Percentiles rank a stretch among this genome's conserved stretches.
Conservation (phyloP, 2,113 vertebrate genomes). For the Melanotaenia duboulayi region DNA sequence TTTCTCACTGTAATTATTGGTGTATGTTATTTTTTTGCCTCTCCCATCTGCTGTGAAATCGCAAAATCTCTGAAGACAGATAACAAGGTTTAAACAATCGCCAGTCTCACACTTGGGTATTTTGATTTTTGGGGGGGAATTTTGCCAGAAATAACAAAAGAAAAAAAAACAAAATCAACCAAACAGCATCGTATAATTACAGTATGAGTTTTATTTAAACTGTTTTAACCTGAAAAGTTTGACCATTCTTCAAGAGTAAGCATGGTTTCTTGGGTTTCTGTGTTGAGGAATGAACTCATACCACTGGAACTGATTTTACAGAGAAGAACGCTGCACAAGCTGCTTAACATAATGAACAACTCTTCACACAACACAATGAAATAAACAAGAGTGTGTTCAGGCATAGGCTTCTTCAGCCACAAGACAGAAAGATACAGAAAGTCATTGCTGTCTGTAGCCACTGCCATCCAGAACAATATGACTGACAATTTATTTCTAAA, state of each 20-base stretch:
- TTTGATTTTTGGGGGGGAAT: slow-evolving; percentile 40
- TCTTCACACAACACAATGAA: too few species aligned
- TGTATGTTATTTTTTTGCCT: slow-evolving; percentile 43
- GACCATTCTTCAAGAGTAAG: neutral
- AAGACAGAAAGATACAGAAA: too few species aligned
- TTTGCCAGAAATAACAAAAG: neutral
- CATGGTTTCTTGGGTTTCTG: neutral
- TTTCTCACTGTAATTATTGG: slow-evolving; percentile 60
- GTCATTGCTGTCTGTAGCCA: too few species aligned
- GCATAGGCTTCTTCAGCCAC: too few species aligned
- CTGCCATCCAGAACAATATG: too few species aligned
- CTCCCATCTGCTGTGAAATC: slow-evolving; percentile 63
- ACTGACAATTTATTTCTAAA: too few species aligned
- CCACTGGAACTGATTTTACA: too few species aligned
- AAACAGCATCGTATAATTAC: slow-evolving; percentile 35
- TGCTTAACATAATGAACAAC: too few species aligned
- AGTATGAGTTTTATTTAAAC: slow-evolving; percentile 12
- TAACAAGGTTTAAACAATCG: slow-evolving; percentile 62
- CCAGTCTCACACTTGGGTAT: slow-evolving; percentile 26
- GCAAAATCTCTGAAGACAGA: slow-evolving; percentile 54
- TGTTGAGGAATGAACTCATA: too few species aligned
- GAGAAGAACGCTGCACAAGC: too few species aligned
- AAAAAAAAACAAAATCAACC: neutral
- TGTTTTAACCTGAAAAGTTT: neutral
- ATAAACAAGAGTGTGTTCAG: too few species aligned